Base-by-base conservation (phyloP, 2,113 vertebrate species). In the Paramisgurnus dabryanus region DNA sequence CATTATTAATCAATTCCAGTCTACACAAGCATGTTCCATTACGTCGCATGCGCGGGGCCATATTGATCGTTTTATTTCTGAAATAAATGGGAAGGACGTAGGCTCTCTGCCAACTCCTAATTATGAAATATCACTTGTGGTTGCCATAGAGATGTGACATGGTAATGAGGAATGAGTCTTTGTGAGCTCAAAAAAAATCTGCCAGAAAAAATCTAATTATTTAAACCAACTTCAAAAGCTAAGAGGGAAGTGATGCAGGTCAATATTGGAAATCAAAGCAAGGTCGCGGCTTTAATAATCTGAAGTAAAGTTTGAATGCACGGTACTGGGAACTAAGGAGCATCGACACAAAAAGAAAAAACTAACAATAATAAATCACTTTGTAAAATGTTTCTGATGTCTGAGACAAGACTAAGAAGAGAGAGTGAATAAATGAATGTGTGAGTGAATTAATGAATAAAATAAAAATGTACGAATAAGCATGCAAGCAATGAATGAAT, bases 11-110 rank as follows among this genome's bases (percentile, higher is more conserved):
- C 74, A 76, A 76, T 76, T 15, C 47, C 61, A 66, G 39, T 34
- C 9, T 15, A 22, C 63, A 50, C 45, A 53, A 64, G 47, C 74
- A 50, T 47, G 45, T 66, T 76, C 60, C 41, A 66, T 76, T 76
- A 76, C 9, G 6, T 17, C 3, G 34, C 61, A 9, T 12, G 27
- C 18, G n/a, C 17, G 41, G 41, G 58, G 58, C 27, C 74, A 66
- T 64, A 76, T 76, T 55, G 74, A 76, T 76, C 47, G 27, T 66
- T 76, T 76, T 66, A 64, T 76, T 47, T 76, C 73, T 64, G 57
- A 63, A 76, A 49, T 63, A 76, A 76, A 43, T 76, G 58, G 73
- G 58, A 64, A 47, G 73, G 73, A 64, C 60, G 13, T 49, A 10
- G 58, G 72, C 72, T 18, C 34, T 66, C 75, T 66, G 75, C 75